Evolutionary conservation across 2,113 vertebrate genomes (phyloP).

Genomic region (Amazona vittata): DNA sequence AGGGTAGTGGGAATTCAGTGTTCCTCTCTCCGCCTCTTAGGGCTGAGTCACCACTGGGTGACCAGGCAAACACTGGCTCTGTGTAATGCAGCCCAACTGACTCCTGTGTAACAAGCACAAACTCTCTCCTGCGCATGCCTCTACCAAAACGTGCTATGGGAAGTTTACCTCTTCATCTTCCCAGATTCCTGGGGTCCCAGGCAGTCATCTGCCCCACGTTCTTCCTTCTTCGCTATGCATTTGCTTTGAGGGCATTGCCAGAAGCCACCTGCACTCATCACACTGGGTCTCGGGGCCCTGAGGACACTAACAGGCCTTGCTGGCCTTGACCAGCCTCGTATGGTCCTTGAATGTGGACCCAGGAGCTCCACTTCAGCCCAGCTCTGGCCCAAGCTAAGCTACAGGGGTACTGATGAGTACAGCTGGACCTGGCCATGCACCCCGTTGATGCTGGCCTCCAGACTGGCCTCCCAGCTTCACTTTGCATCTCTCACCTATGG

Average conservation of each 20-base stretch:
- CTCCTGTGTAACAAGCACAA: not conserved
- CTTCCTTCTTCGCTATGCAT: not conserved
- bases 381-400: not conserved
- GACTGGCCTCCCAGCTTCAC: not conserved
- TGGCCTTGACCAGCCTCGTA: not conserved
- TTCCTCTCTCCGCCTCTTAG: not conserved
- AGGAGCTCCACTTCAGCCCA: not conserved
- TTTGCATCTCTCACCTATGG: not conserved
- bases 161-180: not conserved
- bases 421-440: not conserved
- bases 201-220: not conserved
- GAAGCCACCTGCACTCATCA: not conserved
- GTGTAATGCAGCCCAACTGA: not conserved
- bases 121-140: not conserved
- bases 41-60: not conserved
- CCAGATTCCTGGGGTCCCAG: not conserved
- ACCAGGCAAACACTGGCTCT: not conserved
- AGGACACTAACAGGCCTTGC: not conserved
- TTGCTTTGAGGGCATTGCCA: not conserved
- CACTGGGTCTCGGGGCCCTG: rapidly evolving
- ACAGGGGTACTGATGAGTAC: not conserved
- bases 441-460: not conserved
- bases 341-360: not conserved
- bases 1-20: not conserved
- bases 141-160: not conserved